Evolutionary conservation across 2,797 vertebrate species (phyloP).

Genomic region (Lagocephalus sceleratus): DNA sequence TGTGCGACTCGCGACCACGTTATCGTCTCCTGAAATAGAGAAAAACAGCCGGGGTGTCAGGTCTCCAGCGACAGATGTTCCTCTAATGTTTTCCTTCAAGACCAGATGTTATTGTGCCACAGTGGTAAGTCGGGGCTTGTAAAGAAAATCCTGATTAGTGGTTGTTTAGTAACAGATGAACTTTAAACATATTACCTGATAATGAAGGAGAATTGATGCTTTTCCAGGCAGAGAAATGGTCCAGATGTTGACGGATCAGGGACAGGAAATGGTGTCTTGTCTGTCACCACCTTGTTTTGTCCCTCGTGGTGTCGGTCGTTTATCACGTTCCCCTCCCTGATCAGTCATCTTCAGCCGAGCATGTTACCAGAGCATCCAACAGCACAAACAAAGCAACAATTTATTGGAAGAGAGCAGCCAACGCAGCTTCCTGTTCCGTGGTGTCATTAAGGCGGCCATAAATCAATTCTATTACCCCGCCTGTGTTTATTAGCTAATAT

Average conservation of each 20-base stretch:
- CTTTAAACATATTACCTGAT: no score
- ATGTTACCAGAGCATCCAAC: constrained; percentile 25
- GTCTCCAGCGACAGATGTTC: no score
- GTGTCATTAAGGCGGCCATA: constrained; percentile 45
- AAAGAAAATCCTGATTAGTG: no score
- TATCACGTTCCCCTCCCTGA: constrained; percentile 20
- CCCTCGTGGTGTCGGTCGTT: constrained; percentile 4
- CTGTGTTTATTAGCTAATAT: constrained; percentile 50
- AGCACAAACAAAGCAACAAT: constrained; percentile 33
- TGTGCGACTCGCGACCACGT: no score
- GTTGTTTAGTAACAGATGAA: no score
- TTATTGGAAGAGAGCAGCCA: constrained; percentile 32
- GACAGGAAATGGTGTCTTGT: constrained; percentile 1
- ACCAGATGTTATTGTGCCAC: no score
- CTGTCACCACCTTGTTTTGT: not conserved
- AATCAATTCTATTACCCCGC: constrained; percentile 55
- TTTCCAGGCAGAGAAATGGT: not conserved
- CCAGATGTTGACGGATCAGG: not conserved
- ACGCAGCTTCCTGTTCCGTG: constrained; percentile 43
- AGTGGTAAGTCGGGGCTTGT: no score
- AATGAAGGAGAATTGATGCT: no score
- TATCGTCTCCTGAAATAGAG: no score
- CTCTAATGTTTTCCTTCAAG: no score
- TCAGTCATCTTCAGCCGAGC: constrained; percentile 22
- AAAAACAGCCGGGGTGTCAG: no score